Conservation (phyloP, 2,888 invertebrate genomes). For the Tipula confusa region DNA sequence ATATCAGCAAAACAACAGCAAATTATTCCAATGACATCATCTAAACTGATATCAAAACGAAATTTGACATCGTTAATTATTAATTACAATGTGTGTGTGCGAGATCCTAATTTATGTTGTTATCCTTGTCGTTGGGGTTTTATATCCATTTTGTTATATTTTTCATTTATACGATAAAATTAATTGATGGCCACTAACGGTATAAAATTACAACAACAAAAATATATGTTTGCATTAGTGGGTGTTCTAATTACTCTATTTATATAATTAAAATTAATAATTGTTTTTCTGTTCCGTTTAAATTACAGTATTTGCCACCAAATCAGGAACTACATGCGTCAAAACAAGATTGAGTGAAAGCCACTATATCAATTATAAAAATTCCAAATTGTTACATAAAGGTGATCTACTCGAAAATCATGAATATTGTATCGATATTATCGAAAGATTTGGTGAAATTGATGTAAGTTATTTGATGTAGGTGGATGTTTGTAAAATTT, state of each 20-base stretch:
- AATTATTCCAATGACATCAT: neutral
- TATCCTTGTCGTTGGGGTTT: neutral
- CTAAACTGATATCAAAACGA: neutral
- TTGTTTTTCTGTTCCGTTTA: neutral
- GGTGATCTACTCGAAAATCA: constrained; percentile 37
- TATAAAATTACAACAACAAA: neutral
- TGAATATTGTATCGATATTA: constrained; percentile 46
- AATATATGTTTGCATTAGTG: neutral
- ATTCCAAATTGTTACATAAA: neutral
- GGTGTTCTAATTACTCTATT: neutral
- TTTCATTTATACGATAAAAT: too few species aligned
- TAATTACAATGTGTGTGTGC: neutral
- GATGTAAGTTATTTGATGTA: constrained; percentile 38
- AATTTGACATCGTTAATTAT: too few species aligned
- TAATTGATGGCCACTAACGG: neutral
- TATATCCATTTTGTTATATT: too few species aligned
- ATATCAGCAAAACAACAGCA: neutral
- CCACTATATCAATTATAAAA: neutral
- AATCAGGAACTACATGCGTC: neutral
- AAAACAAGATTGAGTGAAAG: neutral
- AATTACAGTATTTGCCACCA: neutral
- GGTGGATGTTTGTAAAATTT: neutral
- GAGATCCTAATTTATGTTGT: neutral
- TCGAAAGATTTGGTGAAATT: constrained; percentile 37
- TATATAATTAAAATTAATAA: neutral